Evolutionary conservation across 1,140 invertebrate genomes (phyloP).

Genomic region (Plutomurus gul): DNA sequence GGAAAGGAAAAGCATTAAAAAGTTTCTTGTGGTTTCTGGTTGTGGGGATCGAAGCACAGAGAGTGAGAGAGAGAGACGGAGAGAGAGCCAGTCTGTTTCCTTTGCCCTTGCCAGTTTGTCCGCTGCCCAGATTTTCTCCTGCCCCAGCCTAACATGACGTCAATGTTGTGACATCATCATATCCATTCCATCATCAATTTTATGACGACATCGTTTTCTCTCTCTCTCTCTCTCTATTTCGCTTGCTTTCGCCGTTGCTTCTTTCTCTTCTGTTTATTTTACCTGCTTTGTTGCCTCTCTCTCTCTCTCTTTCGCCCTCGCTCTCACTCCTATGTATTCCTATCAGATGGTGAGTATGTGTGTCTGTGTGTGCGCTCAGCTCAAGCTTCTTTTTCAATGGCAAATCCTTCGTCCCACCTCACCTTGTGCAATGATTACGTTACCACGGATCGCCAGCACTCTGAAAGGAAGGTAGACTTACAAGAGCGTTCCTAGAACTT

Average conservation of each 20-base stretch:
- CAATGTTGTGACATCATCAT: constrained; percentile 15
- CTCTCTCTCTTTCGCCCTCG: neutral
- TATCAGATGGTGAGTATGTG: no score
- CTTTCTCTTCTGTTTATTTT: neutral
- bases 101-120: neutral
- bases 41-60: neutral
- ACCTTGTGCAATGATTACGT: no score
- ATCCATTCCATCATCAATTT: constrained; percentile 41
- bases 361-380: no score
- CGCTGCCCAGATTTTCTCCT: constrained; percentile 18
- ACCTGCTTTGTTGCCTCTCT: no score
- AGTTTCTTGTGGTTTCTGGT: constrained; percentile 2
- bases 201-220: constrained; percentile 31
- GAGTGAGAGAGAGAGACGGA: neutral
- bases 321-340: no score
- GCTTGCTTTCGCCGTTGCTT: neutral
- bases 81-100: neutral
- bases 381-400: no score
- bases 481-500: no score
- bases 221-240: neutral
- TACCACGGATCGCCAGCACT: no score
- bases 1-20: constrained; percentile 4
- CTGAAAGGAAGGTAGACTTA: no score
- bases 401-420: no score
- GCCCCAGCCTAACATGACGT: constrained; percentile 26